Evolutionary conservation across 2,888 invertebrate genomes (phyloP).

Genomic region (Ditylenchus weischeri): DNA sequence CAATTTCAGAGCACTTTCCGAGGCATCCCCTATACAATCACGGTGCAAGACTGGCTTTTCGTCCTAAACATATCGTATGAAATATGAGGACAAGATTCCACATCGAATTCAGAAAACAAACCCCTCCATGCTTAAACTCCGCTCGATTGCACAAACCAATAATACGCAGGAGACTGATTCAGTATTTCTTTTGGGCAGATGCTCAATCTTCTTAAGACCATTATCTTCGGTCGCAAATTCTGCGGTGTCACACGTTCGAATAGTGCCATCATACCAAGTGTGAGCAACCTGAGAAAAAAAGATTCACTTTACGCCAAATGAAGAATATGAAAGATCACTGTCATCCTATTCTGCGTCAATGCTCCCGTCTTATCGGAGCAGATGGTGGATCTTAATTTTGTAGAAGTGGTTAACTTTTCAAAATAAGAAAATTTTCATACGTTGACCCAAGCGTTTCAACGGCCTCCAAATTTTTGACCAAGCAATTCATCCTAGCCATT

Average conservation of each 20-base stretch:
- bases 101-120: neutral
- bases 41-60: conserved; percentile 58
- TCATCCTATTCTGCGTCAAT: conserved; percentile 71
- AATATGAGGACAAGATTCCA: too few species aligned
- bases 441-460: conserved; percentile 98
- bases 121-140: conserved; percentile 88
- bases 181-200: conserved; percentile 69
- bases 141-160: conserved; percentile 95
- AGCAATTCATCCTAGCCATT: conserved; percentile 87
- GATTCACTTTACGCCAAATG: too few species aligned
- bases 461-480: conserved; percentile 98
- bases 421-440: too few species aligned
- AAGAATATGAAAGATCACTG: conserved; percentile 65
- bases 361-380: conserved; percentile 99
- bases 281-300: conserved; percentile 69
- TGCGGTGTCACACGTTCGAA: conserved; percentile 71
- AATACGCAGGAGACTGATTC: conserved; percentile 74
- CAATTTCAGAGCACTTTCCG: conserved; percentile 89
- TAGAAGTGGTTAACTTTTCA: too few species aligned
- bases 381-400: conserved; percentile 73
- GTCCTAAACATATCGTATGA: conserved; percentile 24
- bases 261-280: conserved; percentile 82
- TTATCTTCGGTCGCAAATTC: too few species aligned
- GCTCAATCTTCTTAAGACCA: too few species aligned
- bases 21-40: conserved; percentile 82